Evolutionary conservation across 2,797 vertebrate species (phyloP).

Genomic region (Channa striata): DNA sequence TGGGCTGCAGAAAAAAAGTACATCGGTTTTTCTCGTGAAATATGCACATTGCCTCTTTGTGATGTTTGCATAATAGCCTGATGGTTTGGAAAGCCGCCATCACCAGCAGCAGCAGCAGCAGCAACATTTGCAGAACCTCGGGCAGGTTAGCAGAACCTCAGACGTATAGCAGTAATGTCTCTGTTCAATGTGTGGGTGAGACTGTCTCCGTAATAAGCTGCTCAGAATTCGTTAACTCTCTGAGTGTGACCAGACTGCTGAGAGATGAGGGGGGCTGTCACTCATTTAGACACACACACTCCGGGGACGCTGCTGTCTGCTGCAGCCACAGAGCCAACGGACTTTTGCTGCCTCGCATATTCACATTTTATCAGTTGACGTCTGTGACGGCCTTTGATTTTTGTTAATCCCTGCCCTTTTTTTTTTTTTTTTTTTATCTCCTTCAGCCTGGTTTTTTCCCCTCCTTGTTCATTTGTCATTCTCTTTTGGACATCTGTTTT

Average conservation of each 20-base stretch:
- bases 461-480: background rate
- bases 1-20: background rate
- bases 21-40: constrained; percentile 18
- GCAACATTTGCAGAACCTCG: constrained; percentile 3
- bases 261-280: constrained; percentile 43
- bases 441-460: background rate
- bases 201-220: constrained; percentile 56
- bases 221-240: constrained; percentile 67
- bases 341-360: background rate
- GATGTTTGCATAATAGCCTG: constrained; percentile 45
- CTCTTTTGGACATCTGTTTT: constrained; percentile 5
- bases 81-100: background rate
- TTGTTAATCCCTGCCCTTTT: constrained; percentile 24
- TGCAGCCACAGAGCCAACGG: constrained; percentile 4
- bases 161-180: constrained; percentile 15
- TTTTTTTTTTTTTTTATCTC: constrained; percentile 16
- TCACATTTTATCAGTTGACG: background rate
- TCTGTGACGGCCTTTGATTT: background rate
- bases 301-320: constrained; percentile 24
- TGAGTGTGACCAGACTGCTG: constrained; percentile 67
- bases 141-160: constrained; percentile 9
- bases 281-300: constrained; percentile 14
- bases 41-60: constrained; percentile 16
- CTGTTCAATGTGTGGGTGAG: constrained; percentile 42
- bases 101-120: too few relatives aligned